Evolutionary conservation across 1,140 invertebrate genomes (phyloP).

Genomic region (Lasioglossum albipes): DNA sequence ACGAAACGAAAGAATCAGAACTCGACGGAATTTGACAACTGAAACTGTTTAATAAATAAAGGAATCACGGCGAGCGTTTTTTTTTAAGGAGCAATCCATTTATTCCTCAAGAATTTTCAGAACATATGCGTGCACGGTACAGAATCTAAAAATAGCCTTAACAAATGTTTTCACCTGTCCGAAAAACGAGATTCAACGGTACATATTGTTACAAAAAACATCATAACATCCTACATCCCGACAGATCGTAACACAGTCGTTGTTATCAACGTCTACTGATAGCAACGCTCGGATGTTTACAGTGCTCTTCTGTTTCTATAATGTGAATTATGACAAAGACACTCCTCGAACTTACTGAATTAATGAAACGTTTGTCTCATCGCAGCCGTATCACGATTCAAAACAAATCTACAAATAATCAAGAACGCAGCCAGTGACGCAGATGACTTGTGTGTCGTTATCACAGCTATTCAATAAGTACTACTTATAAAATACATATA

Average conservation of each 20-base stretch:
- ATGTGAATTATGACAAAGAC: slow-evolving; percentile 27
- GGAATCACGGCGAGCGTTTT: slow-evolving; percentile 15
- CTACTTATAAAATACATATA: slow-evolving; percentile 58
- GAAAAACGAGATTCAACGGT: slow-evolving; percentile 23
- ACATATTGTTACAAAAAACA: slow-evolving; percentile 41
- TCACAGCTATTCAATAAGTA: slow-evolving; percentile 66
- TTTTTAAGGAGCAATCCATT: slow-evolving; percentile 24
- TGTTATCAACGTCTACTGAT: slow-evolving; percentile 7
- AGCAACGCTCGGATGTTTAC: slow-evolving; percentile 19
- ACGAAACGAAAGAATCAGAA: slow-evolving; percentile 3
- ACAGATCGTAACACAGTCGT: background rate
- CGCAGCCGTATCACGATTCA: slow-evolving; percentile 55
- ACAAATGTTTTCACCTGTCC: slow-evolving; percentile 34
- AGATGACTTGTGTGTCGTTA: slow-evolving; percentile 50
- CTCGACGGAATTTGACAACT: slow-evolving; percentile 2
- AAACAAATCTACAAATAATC: slow-evolving; percentile 52
- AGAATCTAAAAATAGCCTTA: slow-evolving; percentile 26
- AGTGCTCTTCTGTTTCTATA: slow-evolving; percentile 1
- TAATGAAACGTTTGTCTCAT: slow-evolving; percentile 48
- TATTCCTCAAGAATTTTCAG: slow-evolving; percentile 32
- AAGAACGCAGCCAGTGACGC: slow-evolving; percentile 49
- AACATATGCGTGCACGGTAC: slow-evolving; percentile 21
- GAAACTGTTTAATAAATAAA: slow-evolving; percentile 19
- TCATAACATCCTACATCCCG: slow-evolving; percentile 11
- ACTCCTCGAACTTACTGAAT: slow-evolving; percentile 56